A percentile compares a stretch with the other conserved stretches of the same genome.
These are phyloP conservation scores for Dendronephthya gigantea DNA, from an alignment of 64 coral and sea anemone species.

Conservation along the genomic window DNA sequence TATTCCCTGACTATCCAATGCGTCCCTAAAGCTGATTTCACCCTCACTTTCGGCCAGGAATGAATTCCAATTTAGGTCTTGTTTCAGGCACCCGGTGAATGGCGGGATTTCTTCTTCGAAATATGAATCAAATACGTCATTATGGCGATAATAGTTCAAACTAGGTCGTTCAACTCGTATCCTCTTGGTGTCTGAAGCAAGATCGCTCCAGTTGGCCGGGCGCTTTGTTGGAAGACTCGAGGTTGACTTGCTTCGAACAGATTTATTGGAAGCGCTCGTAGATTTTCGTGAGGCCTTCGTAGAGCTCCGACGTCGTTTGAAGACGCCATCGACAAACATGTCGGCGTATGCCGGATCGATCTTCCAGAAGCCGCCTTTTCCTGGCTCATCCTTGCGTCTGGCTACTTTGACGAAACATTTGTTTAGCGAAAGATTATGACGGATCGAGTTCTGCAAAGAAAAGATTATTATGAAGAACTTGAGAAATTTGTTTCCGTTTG, in stretches of 20 bases:
- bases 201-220: neutral
- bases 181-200: neutral
- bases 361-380: conserved; percentile 92
- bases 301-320: conserved; percentile 61
- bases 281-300: neutral
- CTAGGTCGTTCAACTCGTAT: neutral
- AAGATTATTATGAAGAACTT: neutral
- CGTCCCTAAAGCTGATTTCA: neutral
- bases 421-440: conserved; percentile 94
- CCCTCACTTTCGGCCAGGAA: neutral
- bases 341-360: conserved; percentile 86
- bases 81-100: neutral
- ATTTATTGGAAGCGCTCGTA: neutral
- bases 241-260: neutral
- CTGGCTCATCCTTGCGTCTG: conserved; percentile 78
- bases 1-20: neutral
- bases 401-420: conserved; percentile 96
- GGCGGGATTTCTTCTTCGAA: neutral
- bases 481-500: neutral
- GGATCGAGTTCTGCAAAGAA: conserved; percentile 69
- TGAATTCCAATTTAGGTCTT: conserved; percentile 2
- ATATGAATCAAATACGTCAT: neutral
- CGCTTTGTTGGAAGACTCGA: neutral
- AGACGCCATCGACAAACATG: conserved; percentile 97
- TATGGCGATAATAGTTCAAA: neutral